These are phyloP conservation scores for Chymomyza procnemis DNA, from an alignment of 2,888 invertebrate species.

Conservation along the genomic window DNA sequence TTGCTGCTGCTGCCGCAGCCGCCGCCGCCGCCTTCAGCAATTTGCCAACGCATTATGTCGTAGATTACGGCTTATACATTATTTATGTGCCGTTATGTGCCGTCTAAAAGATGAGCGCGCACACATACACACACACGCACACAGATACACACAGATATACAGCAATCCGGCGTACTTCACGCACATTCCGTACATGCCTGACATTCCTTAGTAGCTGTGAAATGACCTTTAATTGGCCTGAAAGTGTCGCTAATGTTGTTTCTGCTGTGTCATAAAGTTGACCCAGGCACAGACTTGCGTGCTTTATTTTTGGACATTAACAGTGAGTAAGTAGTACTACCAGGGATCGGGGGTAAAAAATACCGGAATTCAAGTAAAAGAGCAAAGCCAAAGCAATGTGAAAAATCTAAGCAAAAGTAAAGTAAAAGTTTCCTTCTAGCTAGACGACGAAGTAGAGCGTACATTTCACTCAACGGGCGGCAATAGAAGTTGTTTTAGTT, in stretches of 20 bases:
- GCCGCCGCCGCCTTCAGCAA: constrained; percentile 47
- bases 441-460: no score
- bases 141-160: no score
- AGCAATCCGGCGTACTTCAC: constrained; percentile 8
- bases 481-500: neutral
- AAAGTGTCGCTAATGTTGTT: constrained; percentile 51
- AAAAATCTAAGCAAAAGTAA: neutral
- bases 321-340: neutral
- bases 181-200: neutral
- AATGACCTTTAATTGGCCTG: constrained; percentile 63
- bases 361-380: neutral
- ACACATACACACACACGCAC: no score
- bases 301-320: neutral
- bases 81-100: constrained; percentile 51
- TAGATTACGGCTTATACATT: constrained; percentile 67
- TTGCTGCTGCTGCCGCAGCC: constrained; percentile 37
- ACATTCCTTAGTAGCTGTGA: neutral
- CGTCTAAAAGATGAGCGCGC: constrained; percentile 38
- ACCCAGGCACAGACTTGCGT: neutral
- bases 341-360: neutral
- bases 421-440: neutral
- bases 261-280: constrained; percentile 8
- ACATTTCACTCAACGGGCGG: neutral
- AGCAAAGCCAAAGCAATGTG: neutral
- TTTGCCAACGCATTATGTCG: constrained; percentile 57